Percentiles rank a stretch among this genome's conserved stretches.
Evolutionary conservation across 2,113 vertebrate species (phyloP).

Genomic region (Eclectus roratus): DNA sequence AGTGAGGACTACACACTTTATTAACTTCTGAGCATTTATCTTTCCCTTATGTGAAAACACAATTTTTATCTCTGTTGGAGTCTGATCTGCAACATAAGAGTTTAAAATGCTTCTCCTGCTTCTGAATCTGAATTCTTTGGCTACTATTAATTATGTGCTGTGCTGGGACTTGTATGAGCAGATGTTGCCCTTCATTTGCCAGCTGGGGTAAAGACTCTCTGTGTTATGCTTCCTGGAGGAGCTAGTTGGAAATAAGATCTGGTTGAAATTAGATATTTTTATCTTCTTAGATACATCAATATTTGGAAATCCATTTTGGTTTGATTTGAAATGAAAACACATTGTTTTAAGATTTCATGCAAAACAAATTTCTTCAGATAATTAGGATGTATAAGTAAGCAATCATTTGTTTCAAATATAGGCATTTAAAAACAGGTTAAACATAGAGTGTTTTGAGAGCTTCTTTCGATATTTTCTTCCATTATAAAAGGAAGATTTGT

Average conservation of each 20-base stretch:
- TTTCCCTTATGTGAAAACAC: neutral
- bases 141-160: neutral
- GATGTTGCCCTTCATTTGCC: neutral
- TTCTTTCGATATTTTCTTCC: neutral
- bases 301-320: neutral
- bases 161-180: constrained; percentile 8
- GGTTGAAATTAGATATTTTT: neutral
- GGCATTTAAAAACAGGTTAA: neutral
- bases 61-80: neutral
- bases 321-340: constrained; percentile 15
- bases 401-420: neutral
- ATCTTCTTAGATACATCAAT: neutral
- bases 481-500: neutral
- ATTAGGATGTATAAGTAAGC: neutral
- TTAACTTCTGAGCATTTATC: neutral
- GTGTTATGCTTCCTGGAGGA: neutral
- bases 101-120: neutral
- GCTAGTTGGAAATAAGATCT: neutral
- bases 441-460: neutral
- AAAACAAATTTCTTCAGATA: neutral
- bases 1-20: neutral
- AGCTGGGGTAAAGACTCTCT: neutral
- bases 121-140: neutral
- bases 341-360: neutral
- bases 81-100: neutral